Evolutionary conservation across 2,888 invertebrate species (phyloP).

Genomic region (Seladonia tumulorum): DNA sequence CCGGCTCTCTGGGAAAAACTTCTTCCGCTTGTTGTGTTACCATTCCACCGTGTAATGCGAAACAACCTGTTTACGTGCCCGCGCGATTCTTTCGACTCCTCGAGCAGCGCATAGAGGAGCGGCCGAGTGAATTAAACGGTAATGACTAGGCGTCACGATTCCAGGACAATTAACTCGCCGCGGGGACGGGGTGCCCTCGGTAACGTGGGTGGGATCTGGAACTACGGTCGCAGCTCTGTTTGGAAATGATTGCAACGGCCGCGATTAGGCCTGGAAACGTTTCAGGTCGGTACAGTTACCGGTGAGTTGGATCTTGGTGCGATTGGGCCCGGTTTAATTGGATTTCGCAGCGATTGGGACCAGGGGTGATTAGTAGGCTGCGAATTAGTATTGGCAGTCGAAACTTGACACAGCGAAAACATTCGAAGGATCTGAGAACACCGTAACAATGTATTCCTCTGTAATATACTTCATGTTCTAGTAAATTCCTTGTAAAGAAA

Average conservation of each 20-base stretch:
- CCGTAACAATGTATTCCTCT: no score
- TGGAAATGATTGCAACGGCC: not conserved
- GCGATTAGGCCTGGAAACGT: not conserved
- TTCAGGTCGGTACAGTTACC: not conserved
- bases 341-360: not conserved
- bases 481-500: no score
- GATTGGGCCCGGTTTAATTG: not conserved
- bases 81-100: constrained; percentile 34
- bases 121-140: constrained; percentile 6
- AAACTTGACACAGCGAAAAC: no score
- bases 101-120: constrained; percentile 3
- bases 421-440: no score
- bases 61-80: constrained; percentile 32
- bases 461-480: no score
- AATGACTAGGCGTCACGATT: constrained; percentile 1
- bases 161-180: constrained; percentile 1
- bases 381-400: no score
- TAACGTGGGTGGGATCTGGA: not conserved
- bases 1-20: constrained; percentile 35
- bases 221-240: not conserved
- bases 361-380: not conserved
- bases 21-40: constrained; percentile 46
- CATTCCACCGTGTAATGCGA: constrained; percentile 36
- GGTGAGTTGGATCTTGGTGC: not conserved
- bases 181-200: not conserved